Conservation (phyloP, 2,888 invertebrate genomes). For the Ennomos quercinarius region DNA sequence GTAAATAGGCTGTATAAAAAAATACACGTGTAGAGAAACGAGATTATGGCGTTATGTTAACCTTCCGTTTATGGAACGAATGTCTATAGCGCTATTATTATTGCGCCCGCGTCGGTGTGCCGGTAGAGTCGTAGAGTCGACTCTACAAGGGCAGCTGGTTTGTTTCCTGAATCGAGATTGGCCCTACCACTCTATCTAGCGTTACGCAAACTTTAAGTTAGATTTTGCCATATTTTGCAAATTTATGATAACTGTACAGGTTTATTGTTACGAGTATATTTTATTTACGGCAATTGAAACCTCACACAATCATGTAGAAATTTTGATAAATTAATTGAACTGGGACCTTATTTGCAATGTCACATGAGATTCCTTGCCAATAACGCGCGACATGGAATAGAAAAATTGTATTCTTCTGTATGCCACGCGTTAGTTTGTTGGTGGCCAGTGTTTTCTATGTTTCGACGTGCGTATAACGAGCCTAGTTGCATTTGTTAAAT, state of each 20-base stretch:
- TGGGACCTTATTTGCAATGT: no score
- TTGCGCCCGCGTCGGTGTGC: conserved; percentile 48
- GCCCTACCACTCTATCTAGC: conserved; percentile 52
- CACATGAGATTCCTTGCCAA: no score
- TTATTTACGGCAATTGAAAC: no score
- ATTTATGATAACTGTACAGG: background rate
- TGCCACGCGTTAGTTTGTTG: no score
- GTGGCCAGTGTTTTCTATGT: no score
- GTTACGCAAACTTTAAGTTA: conserved; percentile 26
- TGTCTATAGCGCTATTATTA: conserved; percentile 46
- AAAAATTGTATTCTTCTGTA: no score
- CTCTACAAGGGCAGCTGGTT: conserved; percentile 75
- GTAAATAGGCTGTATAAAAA: conserved; percentile 23
- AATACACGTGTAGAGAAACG: conserved; percentile 33
- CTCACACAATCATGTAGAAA: no score
- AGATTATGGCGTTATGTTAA: conserved; percentile 52
- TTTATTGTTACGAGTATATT: no score
- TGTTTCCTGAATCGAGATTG: conserved; percentile 71
- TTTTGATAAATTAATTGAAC: no score
- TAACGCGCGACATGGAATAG: no score
- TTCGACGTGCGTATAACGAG: no score
- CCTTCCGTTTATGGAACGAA: conserved; percentile 57
- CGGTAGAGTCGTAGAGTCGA: conserved; percentile 25
- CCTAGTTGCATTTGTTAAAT: no score
- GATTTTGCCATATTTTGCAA: conserved; percentile 21